Evolutionary conservation across 2,888 invertebrate species (phyloP).

Genomic region (Ptycholaimellus sp.): DNA sequence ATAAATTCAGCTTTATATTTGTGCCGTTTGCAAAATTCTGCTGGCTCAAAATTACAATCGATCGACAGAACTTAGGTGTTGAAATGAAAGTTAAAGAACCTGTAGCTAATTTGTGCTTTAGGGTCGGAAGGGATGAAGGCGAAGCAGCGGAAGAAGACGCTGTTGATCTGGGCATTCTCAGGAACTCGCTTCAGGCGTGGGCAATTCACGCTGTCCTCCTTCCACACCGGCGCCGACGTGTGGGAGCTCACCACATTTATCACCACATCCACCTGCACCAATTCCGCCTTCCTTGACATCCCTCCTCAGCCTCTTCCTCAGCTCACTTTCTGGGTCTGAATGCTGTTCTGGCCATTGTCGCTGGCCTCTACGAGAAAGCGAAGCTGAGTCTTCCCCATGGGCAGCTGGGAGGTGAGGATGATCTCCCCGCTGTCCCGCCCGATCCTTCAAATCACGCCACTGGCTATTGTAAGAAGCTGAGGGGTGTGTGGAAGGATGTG

Average conservation of each 20-base stretch:
- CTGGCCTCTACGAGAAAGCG: constrained; percentile 46
- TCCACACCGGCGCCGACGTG: constrained; percentile 19
- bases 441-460: too few relatives aligned
- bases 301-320: neutral
- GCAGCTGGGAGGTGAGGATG: constrained; percentile 7
- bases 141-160: constrained; percentile 15
- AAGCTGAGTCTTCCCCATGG: constrained; percentile 14
- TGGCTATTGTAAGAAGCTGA: too few relatives aligned
- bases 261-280: neutral
- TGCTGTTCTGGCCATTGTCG: constrained; percentile 43
- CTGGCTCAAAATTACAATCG: too few relatives aligned
- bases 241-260: constrained; percentile 13
- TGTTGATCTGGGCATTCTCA: constrained; percentile 17
- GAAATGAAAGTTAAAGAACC: too few relatives aligned
- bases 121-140: constrained; percentile 14
- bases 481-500: too few relatives aligned
- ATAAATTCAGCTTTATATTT: too few relatives aligned
- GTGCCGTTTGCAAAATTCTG: too few relatives aligned
- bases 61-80: too few relatives aligned
- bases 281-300: constrained; percentile 1
- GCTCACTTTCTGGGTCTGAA: neutral
- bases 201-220: constrained; percentile 12
- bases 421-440: constrained; percentile 12
- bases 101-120: constrained; percentile 14
- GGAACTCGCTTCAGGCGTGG: constrained; percentile 10